These are phyloP conservation scores for Himantopus leucocephalus DNA, from an alignment of 2,113 vertebrate species.

Conservation along the genomic window DNA sequence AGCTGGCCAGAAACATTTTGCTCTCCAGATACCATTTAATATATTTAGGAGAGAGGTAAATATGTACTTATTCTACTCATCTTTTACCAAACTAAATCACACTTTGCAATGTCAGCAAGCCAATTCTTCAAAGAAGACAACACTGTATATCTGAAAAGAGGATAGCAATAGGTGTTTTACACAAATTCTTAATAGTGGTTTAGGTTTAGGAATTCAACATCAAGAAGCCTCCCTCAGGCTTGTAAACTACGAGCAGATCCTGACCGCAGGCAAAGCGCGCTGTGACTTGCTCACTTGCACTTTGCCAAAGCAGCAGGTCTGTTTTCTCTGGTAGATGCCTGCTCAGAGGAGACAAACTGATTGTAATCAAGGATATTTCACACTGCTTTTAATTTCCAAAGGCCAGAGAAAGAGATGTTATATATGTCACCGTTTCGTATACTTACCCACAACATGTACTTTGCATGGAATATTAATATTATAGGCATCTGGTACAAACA, in stretches of 20 bases:
- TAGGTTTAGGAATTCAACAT: neutral
- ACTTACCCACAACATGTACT: conserved; percentile 91
- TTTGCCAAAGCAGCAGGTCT: neutral
- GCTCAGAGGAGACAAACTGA: neutral
- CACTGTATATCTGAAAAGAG: neutral
- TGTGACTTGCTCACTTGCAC: neutral
- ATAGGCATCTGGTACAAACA: conserved; percentile 93
- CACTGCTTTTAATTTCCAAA: neutral
- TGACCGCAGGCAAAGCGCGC: neutral
- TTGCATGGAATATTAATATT: conserved; percentile 85
- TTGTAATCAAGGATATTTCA: neutral
- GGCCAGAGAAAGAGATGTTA: neutral
- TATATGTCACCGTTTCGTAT: neutral
- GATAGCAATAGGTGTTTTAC: neutral
- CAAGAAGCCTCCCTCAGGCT: neutral
- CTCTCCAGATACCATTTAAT: neutral
- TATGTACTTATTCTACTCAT: neutral
- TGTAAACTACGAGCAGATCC: neutral
- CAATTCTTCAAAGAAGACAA: neutral
- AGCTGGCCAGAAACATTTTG: neutral
- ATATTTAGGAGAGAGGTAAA: neutral
- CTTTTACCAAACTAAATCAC: neutral
- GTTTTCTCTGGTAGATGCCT: neutral
- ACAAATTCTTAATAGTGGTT: neutral
- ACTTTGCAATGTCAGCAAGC: neutral